Conservation (phyloP, 2,113 vertebrate species). For the Beaufortia kweichowensis region DNA sequence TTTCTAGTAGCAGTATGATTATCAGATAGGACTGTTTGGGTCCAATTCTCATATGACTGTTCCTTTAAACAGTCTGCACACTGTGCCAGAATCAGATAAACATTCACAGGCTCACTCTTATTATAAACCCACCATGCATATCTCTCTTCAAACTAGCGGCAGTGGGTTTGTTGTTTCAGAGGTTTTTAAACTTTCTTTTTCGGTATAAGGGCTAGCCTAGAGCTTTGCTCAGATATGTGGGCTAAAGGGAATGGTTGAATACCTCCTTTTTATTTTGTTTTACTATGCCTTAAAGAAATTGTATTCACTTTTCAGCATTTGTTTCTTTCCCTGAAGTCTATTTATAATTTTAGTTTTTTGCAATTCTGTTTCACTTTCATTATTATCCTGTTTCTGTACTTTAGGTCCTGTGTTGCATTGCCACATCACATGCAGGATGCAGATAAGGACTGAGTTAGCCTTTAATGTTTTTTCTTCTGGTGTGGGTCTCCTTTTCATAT, state of each 20-base stretch:
- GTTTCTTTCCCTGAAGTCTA: too few species aligned
- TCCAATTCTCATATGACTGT: conserved; percentile 57
- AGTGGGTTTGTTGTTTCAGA: neutral
- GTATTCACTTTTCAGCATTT: too few species aligned
- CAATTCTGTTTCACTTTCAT: too few species aligned
- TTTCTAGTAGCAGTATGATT: neutral
- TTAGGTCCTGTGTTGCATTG: too few species aligned
- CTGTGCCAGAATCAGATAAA: conserved; percentile 54
- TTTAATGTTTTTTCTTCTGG: neutral
- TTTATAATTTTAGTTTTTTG: too few species aligned
- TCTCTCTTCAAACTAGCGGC: conserved; percentile 1
- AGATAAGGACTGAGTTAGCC: neutral
- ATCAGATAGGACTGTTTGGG: neutral
- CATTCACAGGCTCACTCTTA: conserved; percentile 30
- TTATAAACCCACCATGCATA: conserved; percentile 10
- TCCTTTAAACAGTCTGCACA: conserved; percentile 3
- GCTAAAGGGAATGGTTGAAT: neutral
- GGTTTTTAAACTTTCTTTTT: neutral
- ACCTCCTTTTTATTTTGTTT: neutral
- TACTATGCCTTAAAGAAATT: too few species aligned
- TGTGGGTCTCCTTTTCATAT: conserved; percentile 45
- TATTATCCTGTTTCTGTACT: too few species aligned
- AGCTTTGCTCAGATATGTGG: neutral
- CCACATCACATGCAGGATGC: neutral
- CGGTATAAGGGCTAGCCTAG: neutral